Base-by-base conservation (phyloP, 2,888 invertebrate species). In the Nowickia ferox region DNA sequence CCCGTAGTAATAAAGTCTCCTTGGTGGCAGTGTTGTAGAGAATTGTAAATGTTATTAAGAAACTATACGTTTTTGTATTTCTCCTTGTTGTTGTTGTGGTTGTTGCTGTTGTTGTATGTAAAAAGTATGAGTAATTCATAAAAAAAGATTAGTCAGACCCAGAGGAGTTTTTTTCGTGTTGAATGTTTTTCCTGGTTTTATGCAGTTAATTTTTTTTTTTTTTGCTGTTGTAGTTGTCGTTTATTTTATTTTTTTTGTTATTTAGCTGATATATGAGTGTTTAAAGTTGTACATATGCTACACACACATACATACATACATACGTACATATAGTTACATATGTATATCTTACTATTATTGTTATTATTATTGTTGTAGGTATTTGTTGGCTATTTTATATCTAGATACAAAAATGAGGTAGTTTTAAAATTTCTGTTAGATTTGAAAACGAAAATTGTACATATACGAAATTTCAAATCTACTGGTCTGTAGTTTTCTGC, bases 21-120 rank as follows among this genome's bases (percentile, higher is more conserved):
- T 86, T 86, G 86, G 86, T 86, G 86, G 86, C 86, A 86, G 86
- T 86, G 86, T 86, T 80, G 66, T 82, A 78, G 77, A 68, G 84
- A 75, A 77, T 76, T 82, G 55, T 69, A 65, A 55, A 53, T 75
- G n/a, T 46, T 59, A 19, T 65, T 22, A 55, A 57, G 68, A 68
- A 69, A 82, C 75, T 83, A 79, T 69, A 63, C 68, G 71, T 65
- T 82, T 71, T 66, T 72, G 38, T 61, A 6, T 30, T 30, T 30
- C 30, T 30, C 6, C 6, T 5, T 30, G 55, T 13, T 19, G 38
- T 57, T 55, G 48, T 74, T 72, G 57, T 38, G 71, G 59, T 44
- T 57, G 57, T 66, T 51, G 51, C 44, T 68, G 65, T 44, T 76
- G 78, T 77, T 69, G 76, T 74, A 81, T 81, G 84, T 74, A 77